These are phyloP conservation scores for Cepaea hortensis DNA, from an alignment of 2,888 invertebrate genomes.

Conservation along the genomic window DNA sequence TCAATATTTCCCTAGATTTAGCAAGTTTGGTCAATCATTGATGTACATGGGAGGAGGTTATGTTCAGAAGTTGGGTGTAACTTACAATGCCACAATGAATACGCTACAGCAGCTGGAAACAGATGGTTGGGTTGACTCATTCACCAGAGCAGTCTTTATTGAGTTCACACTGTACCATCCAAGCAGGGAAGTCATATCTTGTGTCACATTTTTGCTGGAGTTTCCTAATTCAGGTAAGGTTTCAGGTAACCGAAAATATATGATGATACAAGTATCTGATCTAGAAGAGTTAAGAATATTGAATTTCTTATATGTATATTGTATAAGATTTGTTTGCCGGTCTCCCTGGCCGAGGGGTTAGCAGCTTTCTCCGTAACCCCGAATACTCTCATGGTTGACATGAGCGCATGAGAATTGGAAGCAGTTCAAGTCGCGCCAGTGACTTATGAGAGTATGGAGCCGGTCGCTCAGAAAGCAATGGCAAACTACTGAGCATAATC, in stretches of 20 bases:
- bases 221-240: conserved; percentile 67
- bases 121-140: conserved; percentile 64
- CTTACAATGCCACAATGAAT: conserved; percentile 58
- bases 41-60: conserved; percentile 70
- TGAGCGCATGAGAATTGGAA: too few relatives aligned
- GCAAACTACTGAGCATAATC: too few relatives aligned
- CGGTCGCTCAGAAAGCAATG: too few relatives aligned
- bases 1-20: conserved; percentile 13
- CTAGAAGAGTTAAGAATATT: not conserved
- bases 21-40: conserved; percentile 55
- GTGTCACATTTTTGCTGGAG: conserved; percentile 73
- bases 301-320: not conserved
- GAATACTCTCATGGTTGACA: too few relatives aligned
- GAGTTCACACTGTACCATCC: conserved; percentile 85
- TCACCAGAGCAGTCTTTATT: conserved; percentile 79
- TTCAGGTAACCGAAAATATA: not conserved
- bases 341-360: too few relatives aligned
- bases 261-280: too few relatives aligned
- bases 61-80: conserved; percentile 60
- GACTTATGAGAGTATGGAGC: too few relatives aligned
- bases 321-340: too few relatives aligned
- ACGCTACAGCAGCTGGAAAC: conserved; percentile 60
- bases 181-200: conserved; percentile 82
- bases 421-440: too few relatives aligned
- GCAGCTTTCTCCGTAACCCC: too few relatives aligned